Evolutionary conservation across 2,113 vertebrate genomes (phyloP).

Genomic region (Labeo catla): DNA sequence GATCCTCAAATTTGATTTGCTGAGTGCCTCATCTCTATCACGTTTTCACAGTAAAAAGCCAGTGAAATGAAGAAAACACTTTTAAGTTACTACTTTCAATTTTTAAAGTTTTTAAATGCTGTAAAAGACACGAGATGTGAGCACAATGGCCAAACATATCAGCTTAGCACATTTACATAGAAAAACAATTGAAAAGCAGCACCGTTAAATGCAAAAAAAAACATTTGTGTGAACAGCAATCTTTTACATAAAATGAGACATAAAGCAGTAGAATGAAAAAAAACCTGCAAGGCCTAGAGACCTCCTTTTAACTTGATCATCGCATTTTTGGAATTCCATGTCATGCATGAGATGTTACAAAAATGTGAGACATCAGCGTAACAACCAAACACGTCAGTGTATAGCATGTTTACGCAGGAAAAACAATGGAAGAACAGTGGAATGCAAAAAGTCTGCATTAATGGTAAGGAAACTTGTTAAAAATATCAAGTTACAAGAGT

Average conservation of each 20-base stretch:
- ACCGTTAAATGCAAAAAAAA: background rate
- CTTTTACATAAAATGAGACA: background rate
- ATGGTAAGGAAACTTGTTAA: constrained; percentile 32
- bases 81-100: background rate
- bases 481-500: constrained; percentile 18
- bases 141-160: too few relatives aligned
- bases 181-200: background rate
- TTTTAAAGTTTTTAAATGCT: too few relatives aligned
- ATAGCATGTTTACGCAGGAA: background rate
- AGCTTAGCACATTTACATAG: background rate
- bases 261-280: background rate
- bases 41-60: too few relatives aligned
- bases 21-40: too few relatives aligned
- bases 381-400: background rate
- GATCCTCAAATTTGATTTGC: background rate
- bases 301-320: background rate
- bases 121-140: too few relatives aligned
- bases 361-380: background rate
- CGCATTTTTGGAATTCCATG: background rate
- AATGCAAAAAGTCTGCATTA: background rate
- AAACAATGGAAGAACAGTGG: background rate
- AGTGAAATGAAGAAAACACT: background rate
- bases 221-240: too few relatives aligned
- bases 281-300: background rate
- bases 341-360: background rate